Evolutionary conservation across 2,888 invertebrate species (phyloP), one percentile per base, ranked within the genome.

Genomic region (Cantharis nigra): DNA sequence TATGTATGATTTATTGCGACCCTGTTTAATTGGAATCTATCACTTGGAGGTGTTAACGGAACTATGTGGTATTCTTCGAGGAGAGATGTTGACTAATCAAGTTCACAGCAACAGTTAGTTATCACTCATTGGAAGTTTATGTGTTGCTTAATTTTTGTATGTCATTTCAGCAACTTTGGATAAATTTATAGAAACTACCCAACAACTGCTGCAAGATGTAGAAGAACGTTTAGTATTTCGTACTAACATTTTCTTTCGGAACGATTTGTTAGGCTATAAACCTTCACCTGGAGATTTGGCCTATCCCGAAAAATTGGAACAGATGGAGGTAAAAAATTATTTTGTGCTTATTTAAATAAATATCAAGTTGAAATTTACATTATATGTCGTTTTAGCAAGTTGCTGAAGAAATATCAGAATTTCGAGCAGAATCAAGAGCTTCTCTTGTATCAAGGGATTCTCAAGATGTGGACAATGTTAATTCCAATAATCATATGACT

Each of bases 41-140:
- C 99, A 99, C 88, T 90, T 99, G 86, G 99, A 99, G 90, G 98
- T 99, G 0, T 90, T 99, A 23, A 97, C 98, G 0, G 99, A 99
- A 88, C 93, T 99, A 71, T 99, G 99, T 87, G 95, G 96, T 64
- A 98, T 99, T 82, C 89, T 99, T 63, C 91, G 97, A 79, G 93
- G 95, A 73, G 97, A 98, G 90, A 96, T 98, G 92, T 90, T 98
- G 10, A 97, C 97, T 85, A 98, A 97, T 85, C 96, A 96, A 16
- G 93, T 94, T 80, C 94, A 94, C 83, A 96, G 95, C 86, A 93
- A 95, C 94, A 91, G 93, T 84, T 79, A 75, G 69, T 79, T 65
- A 67, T 73, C 64, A 18, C 65, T 71, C 49, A 65, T 49, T 69
- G 67, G 18, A 71, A 71, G 62, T 18, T 30, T 65, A 20, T 74